Base-by-base conservation (phyloP, 2,888 invertebrate genomes). In the Volucella inflata region DNA sequence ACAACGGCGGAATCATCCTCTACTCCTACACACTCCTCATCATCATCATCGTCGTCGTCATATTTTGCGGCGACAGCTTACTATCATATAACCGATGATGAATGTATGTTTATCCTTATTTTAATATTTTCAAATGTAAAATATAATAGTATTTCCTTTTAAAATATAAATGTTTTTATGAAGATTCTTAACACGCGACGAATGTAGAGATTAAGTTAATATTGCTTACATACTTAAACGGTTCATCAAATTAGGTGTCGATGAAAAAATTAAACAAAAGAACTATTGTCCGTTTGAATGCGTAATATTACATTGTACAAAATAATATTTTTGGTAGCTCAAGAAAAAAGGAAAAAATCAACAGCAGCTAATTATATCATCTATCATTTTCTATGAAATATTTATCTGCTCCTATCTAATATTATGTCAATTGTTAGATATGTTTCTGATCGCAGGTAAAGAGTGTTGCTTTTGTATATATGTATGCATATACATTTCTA, bases 31-130 rank as follows among this genome's bases (percentile, higher is more conserved):
- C 88, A 87, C 87, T 87, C 82, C 48, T 87, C 82, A 50, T 87
- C 84, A 17, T 87, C 84, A 68, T 87, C 87, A 17, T 83, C 91
- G 72, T 88, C 91, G 87, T 89, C 92, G 75, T 90, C 91, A 83
- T 92, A 91, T 88, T 92, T 91, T 89, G 89, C 92, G 75, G 89
- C 92, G 76, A 91, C 91, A 89, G 91, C 91, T 59, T 91, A 91
- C 88, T 92, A 92, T 88, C 91, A 92, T 88, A 89, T 91, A 82
- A 90, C 91, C 80, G 91, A 92, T 88, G 91, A 92, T 89, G 91
- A 92, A 91, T 92, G 91, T 92, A 92, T 88, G 91, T 91, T 87
- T 64, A 30, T 70, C 75, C 77, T 57, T 59, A 6, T 16, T 72
- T 50, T 51, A 3, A 57, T 38, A 59, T 44, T 40, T 44, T 68